These are phyloP conservation scores for Thrips palmi DNA, from an alignment of 1,140 invertebrate genomes.

Conservation along the genomic window DNA sequence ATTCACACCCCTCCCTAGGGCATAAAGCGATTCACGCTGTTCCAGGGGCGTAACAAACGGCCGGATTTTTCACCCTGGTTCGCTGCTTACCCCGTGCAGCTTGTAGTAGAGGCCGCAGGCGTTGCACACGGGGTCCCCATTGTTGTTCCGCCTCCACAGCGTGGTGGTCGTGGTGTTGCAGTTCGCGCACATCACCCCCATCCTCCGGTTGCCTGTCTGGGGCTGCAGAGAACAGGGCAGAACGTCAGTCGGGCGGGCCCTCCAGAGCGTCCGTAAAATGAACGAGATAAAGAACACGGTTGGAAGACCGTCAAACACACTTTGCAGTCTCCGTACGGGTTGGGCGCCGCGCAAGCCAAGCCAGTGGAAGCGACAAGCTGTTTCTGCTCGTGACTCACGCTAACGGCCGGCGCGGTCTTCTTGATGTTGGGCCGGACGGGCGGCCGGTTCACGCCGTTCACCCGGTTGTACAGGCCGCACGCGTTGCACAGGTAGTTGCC, in stretches of 20 bases:
- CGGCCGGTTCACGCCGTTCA: conserved; percentile 73
- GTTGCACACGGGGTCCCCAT: conserved; percentile 81
- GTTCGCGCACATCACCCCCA: conserved; percentile 72
- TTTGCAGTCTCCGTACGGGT: too few species aligned
- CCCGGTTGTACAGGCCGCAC: conserved; percentile 65
- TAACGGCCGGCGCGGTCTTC: conserved; percentile 19
- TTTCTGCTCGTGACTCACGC: not conserved
- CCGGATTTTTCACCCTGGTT: too few species aligned
- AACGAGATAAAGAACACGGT: not conserved
- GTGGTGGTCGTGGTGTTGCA: conserved; percentile 70
- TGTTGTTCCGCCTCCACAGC: conserved; percentile 71
- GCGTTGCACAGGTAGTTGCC: conserved; percentile 83
- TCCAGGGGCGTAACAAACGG: too few species aligned
- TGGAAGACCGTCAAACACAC: too few species aligned
- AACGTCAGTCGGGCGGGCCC: not conserved
- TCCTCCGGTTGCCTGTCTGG: conserved; percentile 45
- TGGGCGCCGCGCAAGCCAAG: too few species aligned
- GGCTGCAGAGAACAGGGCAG: conserved; percentile 3
- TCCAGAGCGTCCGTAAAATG: not conserved
- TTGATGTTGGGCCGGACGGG: conserved; percentile 28
- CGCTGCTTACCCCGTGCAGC: conserved; percentile 57
- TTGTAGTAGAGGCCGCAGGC: conserved; percentile 83
- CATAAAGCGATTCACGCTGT: too few species aligned
- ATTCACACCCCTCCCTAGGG: too few species aligned
- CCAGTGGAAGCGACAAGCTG: too few species aligned